These are phyloP conservation scores for Porites cylindrica DNA, from an alignment of 92 coral and sea anemone genomes.

Conservation along the genomic window DNA sequence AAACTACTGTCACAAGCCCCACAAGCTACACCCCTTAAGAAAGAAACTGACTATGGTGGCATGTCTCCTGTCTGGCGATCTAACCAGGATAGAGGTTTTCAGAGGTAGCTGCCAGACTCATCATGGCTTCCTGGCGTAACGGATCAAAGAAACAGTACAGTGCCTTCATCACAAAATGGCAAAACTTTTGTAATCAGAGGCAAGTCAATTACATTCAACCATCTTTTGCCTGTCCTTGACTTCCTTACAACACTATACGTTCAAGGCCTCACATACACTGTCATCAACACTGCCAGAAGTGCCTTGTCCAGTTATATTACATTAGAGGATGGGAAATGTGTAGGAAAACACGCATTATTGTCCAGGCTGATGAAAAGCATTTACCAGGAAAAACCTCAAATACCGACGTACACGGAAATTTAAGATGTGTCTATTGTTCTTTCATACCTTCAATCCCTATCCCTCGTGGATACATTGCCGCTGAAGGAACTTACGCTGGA, in stretches of 20 bases:
- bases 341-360: slow-evolving; percentile 48
- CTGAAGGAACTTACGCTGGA: slow-evolving; percentile 58
- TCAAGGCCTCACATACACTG: slow-evolving; percentile 37
- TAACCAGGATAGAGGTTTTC: slow-evolving; percentile 40
- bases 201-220: not conserved
- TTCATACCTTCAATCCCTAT: slow-evolving; percentile 15
- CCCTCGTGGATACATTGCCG: not conserved
- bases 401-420: slow-evolving; percentile 45
- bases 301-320: slow-evolving; percentile 52
- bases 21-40: slow-evolving; percentile 42
- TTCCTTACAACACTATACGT: slow-evolving; percentile 38
- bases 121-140: slow-evolving; percentile 52
- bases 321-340: slow-evolving; percentile 36
- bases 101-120: slow-evolving; percentile 44
- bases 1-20: slow-evolving; percentile 1
- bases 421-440: slow-evolving; percentile 61
- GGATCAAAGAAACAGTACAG: slow-evolving; percentile 40
- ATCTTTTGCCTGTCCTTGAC: slow-evolving; percentile 27
- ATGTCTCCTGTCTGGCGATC: slow-evolving; percentile 52
- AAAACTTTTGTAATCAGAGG: slow-evolving; percentile 17
- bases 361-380: slow-evolving; percentile 38
- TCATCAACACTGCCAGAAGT: slow-evolving; percentile 44
- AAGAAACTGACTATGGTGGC: slow-evolving; percentile 48
- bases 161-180: slow-evolving; percentile 20
- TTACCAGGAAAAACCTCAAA: slow-evolving; percentile 45